Base-by-base conservation (phyloP, 2,888 invertebrate genomes). In the Drosophila borealis region DNA sequence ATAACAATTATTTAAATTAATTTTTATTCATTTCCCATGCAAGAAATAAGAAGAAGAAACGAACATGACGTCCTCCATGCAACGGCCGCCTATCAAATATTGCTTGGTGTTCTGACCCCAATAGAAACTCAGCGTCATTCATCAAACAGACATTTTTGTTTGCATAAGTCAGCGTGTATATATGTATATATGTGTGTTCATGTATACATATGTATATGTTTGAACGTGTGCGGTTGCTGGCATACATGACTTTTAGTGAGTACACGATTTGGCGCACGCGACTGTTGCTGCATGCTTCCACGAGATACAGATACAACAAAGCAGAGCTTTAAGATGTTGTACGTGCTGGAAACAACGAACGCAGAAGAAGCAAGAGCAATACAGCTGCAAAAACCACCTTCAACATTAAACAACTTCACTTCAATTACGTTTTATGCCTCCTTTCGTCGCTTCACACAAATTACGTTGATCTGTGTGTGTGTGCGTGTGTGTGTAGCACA, bases 341-440 rank as follows among this genome's bases (percentile, higher is more conserved):
- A 85, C 85, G 85, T 85, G 85, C 66, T 73, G 42, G 19, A 48
- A 70, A 41, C 56, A 85, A 85, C 85, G 85, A 79, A 84, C 88
- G 67, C 79, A 64, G 29, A 62, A 59, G 53, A 49, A 60, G 49
- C 49, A 50, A 64, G 36, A 71, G 34, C 48, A 63, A 65, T 37
- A 56, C 66, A 67, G 70, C 70, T 67, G 61, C 70, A 46, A 72
- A 62, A 67, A 82, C 61, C 54, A 79, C 72, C 67, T 70, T 34
- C 53, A 67, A 56, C 73, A 69, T 53, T 64, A 61, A 60, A 34
- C 60, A 74, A 72, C 66, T 69, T 68, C 55, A 70, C 49, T 78
- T 77, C 60, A 71, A 78, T 76, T 85, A 42, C 71, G 59, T 57
- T 74, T 75, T 81, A 69, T 74, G 78, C 72, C 62, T 67, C 59